phyloP scores from a whole-genome alignment of 2,888 invertebrate genomes.

The Lymantria monacha region DNA sequence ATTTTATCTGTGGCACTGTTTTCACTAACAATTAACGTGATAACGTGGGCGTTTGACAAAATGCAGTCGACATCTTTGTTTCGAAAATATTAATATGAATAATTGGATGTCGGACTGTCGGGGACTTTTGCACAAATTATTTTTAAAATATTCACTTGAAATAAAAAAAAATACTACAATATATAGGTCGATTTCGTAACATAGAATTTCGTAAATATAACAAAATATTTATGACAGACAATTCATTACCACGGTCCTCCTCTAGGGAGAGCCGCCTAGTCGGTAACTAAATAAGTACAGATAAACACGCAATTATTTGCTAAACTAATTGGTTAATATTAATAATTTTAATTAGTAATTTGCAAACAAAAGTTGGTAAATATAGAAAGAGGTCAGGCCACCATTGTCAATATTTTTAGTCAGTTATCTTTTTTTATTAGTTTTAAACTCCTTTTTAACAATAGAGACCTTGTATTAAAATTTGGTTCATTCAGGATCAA shows the following conservation, averaged over 20 bases:
- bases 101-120: background rate
- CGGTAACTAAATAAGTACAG: conserved; percentile 39
- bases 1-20: conserved; percentile 15
- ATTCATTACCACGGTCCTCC: conserved; percentile 48
- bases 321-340: conserved; percentile 45
- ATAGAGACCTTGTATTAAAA: no score
- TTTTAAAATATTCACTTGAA: background rate
- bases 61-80: background rate
- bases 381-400: background rate
- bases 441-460: no score
- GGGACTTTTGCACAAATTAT: background rate
- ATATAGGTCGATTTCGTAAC: conserved; percentile 33
- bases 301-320: conserved; percentile 54
- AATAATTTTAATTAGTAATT: conserved; percentile 31
- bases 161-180: conserved; percentile 7
- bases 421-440: no score
- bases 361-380: background rate
- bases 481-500: no score
- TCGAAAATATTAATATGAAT: background rate
- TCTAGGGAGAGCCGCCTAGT: conserved; percentile 36
- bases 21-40: conserved; percentile 6
- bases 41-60: conserved; percentile 8
- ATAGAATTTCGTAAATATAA: conserved; percentile 28
- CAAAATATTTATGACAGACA: conserved; percentile 44
- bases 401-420: no score